These are phyloP conservation scores for Lepidurus arcticus DNA, from an alignment of 1,140 invertebrate species.

Conservation along the genomic window DNA sequence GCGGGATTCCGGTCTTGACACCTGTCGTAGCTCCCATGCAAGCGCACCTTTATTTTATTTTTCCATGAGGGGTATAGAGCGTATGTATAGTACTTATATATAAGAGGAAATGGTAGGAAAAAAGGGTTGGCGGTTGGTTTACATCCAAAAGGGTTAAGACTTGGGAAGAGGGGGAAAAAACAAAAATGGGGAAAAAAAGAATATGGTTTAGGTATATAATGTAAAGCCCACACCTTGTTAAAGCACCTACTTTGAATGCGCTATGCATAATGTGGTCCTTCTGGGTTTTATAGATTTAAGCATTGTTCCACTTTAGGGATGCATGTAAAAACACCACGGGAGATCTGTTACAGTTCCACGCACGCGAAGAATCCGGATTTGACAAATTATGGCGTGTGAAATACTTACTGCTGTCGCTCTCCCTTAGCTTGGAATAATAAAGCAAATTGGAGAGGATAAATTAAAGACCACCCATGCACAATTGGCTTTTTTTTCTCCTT, in stretches of 20 bases:
- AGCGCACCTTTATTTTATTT: background rate
- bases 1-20: slow-evolving; percentile 20
- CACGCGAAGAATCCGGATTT: slow-evolving; percentile 21
- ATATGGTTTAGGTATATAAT: background rate
- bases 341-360: background rate
- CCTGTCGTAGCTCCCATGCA: slow-evolving; percentile 8
- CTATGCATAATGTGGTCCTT: slow-evolving; percentile 1
- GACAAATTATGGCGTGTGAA: slow-evolving; percentile 18
- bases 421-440: background rate
- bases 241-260: slow-evolving; percentile 21
- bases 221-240: slow-evolving; percentile 7
- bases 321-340: background rate
- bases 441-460: background rate
- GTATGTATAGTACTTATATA: background rate
- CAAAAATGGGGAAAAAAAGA: background rate
- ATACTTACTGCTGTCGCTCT: slow-evolving; percentile 14
- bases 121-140: background rate
- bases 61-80: too few relatives aligned
- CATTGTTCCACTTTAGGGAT: slow-evolving; percentile 10
- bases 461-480: slow-evolving; percentile 18
- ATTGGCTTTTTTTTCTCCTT: background rate
- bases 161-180: background rate
- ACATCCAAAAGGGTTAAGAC: background rate
- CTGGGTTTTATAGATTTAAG: slow-evolving; percentile 10
- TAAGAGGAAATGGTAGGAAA: background rate